phyloP scores from a whole-genome alignment of 2,888 invertebrate genomes.

The Eutolmus rufibarbis region DNA sequence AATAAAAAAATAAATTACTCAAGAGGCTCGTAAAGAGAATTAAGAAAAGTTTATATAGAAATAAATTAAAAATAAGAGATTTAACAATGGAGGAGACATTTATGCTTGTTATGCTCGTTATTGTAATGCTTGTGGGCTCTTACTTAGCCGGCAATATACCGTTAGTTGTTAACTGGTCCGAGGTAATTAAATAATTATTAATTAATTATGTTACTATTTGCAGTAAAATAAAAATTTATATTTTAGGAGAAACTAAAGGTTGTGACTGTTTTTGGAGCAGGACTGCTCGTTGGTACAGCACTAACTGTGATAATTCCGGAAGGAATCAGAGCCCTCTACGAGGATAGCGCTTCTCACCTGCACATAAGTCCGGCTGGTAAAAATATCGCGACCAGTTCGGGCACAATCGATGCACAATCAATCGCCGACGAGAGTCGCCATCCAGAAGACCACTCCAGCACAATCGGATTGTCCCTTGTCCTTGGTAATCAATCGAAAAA shows the following conservation, averaged over 20 bases:
- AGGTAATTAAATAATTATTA: conserved; percentile 69
- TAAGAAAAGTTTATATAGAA: neutral
- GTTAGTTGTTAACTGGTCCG: conserved; percentile 90
- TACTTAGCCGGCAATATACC: conserved; percentile 96
- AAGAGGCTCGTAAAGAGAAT: neutral
- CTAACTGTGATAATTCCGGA: conserved; percentile 98
- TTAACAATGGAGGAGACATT: conserved; percentile 80
- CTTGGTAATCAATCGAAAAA: conserved; percentile 65
- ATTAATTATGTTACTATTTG: no score
- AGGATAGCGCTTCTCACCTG: conserved; percentile 55
- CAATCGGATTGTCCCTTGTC: conserved; percentile 91
- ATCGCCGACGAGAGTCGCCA: neutral
- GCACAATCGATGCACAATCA: neutral
- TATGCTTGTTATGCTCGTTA: conserved; percentile 80
- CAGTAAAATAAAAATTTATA: neutral
- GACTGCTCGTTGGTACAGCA: conserved; percentile 95
- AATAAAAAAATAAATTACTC: no score
- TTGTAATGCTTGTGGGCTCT: conserved; percentile 96
- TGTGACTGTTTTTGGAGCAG: conserved; percentile 95
- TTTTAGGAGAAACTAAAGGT: conserved; percentile 90
- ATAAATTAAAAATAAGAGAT: neutral
- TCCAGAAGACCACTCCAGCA: conserved; percentile 56
- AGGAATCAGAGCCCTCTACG: conserved; percentile 86
- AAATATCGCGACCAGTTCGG: neutral
- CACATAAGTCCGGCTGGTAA: neutral